Base-by-base conservation (phyloP, 2,888 invertebrate species). In the Drosophila mimetica region DNA sequence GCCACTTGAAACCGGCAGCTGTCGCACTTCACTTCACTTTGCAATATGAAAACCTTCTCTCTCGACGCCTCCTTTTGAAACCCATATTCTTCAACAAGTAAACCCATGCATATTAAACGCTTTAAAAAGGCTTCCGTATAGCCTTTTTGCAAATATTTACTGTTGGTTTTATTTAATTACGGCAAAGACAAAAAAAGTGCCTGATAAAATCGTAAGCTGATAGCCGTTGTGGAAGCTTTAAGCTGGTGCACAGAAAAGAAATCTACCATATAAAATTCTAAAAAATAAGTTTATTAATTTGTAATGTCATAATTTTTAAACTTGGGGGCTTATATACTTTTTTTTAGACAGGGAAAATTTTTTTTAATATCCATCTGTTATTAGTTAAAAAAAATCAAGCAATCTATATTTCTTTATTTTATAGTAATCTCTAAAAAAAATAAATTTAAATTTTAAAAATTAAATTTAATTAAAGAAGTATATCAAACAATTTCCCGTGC, bases 111-210 rank as follows among this genome's bases (percentile, higher is more conserved):
- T 74, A 63, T 48, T 66, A 71, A 66, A 70, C 59, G 60, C 51
- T 74, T 66, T 72, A 64, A 67, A 73, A 81, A 75, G 79, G 84
- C 89, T 78, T 85, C 88, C 89, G 78, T 78, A 85, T 79, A 85
- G 80, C 86, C 79, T 76, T 79, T 86, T 75, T 50, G 88, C 85
- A 82, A 82, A 89, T 80, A 89, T 89, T 86, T 86, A 82, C 88
- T 77, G 75, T 79, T 82, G 75, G 73, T 61, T 75, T 74, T 75
- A 81, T 74, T 86, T 73, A 79, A 72, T 75, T 75, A 78, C 61
- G 63, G 71, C 69, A 61, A 70, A 60, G 42, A 48, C 37, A 47
- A 42, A 41, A 60, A 50, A 48, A 25, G 6, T 28, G 48, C 18
- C 28, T 69, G 55, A 59, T 71, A 71, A 76, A 75, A 82, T 61